These are phyloP conservation scores for Reticulitermes lucifugus DNA, from an alignment of 2,888 invertebrate genomes.

Conservation along the genomic window DNA sequence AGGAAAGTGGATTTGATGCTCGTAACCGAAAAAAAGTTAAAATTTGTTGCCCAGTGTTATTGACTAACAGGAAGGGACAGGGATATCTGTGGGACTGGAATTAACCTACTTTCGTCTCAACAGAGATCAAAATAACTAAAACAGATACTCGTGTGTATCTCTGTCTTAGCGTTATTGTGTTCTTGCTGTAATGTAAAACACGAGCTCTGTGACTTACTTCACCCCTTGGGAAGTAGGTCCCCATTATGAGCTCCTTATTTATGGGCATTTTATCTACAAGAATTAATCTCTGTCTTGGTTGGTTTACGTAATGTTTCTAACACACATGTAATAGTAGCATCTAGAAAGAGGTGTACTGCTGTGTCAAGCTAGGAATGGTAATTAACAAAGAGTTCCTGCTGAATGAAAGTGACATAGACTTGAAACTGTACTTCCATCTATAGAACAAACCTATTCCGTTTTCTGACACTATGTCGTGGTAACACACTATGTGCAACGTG, in stretches of 20 bases:
- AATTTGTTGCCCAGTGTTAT: too few relatives aligned
- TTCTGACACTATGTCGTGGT: not conserved
- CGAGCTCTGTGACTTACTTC: slow-evolving; percentile 18
- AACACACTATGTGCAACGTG: too few relatives aligned
- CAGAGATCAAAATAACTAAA: not conserved
- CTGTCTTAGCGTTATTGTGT: not conserved
- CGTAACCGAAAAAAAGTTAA: too few relatives aligned
- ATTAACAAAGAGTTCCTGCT: not conserved
- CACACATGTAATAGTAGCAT: not conserved
- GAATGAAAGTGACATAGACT: not conserved
- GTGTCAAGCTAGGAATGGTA: not conserved
- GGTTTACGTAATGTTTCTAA: not conserved
- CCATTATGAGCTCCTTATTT: not conserved
- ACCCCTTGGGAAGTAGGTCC: slow-evolving; percentile 30
- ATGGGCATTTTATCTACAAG: not conserved
- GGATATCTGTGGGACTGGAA: slow-evolving; percentile 9
- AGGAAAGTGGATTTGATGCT: too few relatives aligned
- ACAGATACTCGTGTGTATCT: not conserved
- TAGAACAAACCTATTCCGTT: not conserved
- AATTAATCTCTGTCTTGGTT: not conserved
- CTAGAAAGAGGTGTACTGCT: not conserved
- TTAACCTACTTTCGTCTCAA: slow-evolving; percentile 35
- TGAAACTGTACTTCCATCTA: not conserved
- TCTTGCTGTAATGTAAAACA: slow-evolving; percentile 24
- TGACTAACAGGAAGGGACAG: not conserved